Evolutionary conservation across 2,113 vertebrate species (phyloP).

Genomic region (Micromys minutus): DNA sequence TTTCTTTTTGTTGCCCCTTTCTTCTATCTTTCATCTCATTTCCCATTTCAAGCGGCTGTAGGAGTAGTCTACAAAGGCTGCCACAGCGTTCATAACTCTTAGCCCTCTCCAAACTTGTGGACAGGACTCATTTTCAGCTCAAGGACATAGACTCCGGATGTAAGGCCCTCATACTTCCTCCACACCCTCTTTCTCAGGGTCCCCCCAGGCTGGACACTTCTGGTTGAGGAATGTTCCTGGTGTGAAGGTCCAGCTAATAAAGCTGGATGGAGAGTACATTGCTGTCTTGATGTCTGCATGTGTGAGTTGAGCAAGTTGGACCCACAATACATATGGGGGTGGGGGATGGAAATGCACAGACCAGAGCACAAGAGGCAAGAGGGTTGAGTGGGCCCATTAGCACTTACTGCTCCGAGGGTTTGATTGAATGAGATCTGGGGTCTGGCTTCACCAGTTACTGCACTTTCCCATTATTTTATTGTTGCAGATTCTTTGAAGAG

Average conservation of each 20-base stretch:
- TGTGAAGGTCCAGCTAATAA: fast-evolving
- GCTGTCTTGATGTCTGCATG: not conserved
- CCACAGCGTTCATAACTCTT: fast-evolving
- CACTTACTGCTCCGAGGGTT: not conserved
- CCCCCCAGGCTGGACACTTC: fast-evolving
- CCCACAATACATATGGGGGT: fast-evolving
- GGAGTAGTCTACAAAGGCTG: fast-evolving
- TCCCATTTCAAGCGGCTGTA: fast-evolving
- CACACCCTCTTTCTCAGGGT: fast-evolving
- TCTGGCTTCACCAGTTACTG: slow-evolving; percentile 39
- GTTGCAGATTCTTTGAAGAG: slow-evolving; percentile 54
- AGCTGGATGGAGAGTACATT: fast-evolving
- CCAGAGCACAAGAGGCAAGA: fast-evolving
- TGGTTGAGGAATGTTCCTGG: fast-evolving
- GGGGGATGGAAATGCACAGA: fast-evolving
- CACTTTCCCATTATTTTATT: slow-evolving; percentile 61
- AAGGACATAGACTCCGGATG: fast-evolving
- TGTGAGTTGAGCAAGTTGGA: fast-evolving
- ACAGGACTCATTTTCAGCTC: fast-evolving
- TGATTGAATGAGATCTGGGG: slow-evolving; percentile 24
- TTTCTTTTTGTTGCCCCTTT: too few relatives aligned
- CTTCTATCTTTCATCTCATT: too few relatives aligned
- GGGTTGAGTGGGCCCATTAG: not conserved
- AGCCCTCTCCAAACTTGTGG: fast-evolving
- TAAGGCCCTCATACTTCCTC: too few relatives aligned